These are phyloP conservation scores for Ganaspis brasiliensis DNA, from an alignment of 2,888 invertebrate species.

Conservation along the genomic window DNA sequence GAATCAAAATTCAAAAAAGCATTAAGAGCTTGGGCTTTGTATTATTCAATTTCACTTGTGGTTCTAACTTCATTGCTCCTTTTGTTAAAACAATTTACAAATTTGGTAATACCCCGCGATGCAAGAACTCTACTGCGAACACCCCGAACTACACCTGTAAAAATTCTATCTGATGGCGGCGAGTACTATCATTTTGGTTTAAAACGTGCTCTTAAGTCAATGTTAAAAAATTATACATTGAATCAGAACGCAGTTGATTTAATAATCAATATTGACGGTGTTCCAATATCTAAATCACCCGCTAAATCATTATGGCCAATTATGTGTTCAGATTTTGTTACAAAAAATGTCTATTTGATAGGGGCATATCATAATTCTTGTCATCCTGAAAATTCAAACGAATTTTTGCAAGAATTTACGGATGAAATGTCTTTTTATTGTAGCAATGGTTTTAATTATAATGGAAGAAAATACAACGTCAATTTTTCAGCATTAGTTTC, in stretches of 20 bases:
- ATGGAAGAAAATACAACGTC: not conserved
- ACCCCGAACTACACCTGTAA: not conserved
- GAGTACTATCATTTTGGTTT: slow-evolving; percentile 6
- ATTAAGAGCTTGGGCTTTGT: not conserved
- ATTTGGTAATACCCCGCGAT: slow-evolving; percentile 2
- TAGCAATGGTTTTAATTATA: not conserved
- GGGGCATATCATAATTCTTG: not conserved
- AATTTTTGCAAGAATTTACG: not conserved
- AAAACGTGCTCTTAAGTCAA: not conserved
- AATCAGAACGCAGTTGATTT: not conserved
- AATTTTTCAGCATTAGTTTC: not conserved
- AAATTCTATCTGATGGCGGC: not conserved
- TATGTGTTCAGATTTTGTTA: not conserved
- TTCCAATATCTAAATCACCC: not conserved
- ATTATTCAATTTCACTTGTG: not conserved
- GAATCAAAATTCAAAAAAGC: not conserved
- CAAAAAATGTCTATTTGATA: not conserved
- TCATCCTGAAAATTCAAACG: not conserved
- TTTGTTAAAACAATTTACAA: not conserved
- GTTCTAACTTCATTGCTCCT: not conserved
- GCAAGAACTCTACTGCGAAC: not conserved
- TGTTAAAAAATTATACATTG: not conserved
- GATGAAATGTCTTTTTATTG: not conserved
- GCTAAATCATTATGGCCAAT: slow-evolving; percentile 2
- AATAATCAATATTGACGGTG: slow-evolving; percentile 1